A percentile compares a stretch with the other conserved stretches of the same genome.
Evolutionary conservation across 1,140 invertebrate species (phyloP).

Genomic region (Aphis craccivora): DNA sequence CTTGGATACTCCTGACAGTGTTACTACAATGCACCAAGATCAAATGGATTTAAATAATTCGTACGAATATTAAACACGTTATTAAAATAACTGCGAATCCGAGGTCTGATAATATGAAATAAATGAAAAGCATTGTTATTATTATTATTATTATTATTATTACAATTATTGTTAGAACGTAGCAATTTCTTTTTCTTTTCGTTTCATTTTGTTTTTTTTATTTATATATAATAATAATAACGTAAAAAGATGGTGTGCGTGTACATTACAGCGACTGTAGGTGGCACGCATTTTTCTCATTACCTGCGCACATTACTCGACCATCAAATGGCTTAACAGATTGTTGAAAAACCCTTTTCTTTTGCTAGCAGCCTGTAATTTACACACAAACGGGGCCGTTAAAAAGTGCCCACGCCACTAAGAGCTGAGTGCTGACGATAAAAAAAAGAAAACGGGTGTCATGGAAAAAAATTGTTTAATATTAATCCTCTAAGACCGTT

Average conservation of each 20-base stretch:
- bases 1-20: not conserved
- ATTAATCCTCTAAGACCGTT: constrained; percentile 18
- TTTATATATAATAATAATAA: not conserved
- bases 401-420: constrained; percentile 52
- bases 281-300: constrained; percentile 56
- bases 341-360: constrained; percentile 54
- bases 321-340: constrained; percentile 51
- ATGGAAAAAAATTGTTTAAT: constrained; percentile 38
- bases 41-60: not conserved
- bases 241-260: constrained; percentile 52
- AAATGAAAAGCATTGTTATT: constrained; percentile 15
- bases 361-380: constrained; percentile 47
- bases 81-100: not conserved
- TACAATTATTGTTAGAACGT: not conserved
- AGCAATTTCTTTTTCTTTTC: constrained; percentile 19
- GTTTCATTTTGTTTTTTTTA: not conserved
- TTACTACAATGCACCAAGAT: not conserved
- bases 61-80: not conserved
- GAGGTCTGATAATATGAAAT: not conserved
- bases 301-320: constrained; percentile 33
- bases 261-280: constrained; percentile 1
- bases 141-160: constrained; percentile 12
- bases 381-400: constrained; percentile 46
- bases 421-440: constrained; percentile 5
- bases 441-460: constrained; percentile 35